A percentile compares a stretch with the other conserved stretches of the same genome.
Conservation (phyloP, 2,797 vertebrate species). For the Sciaenops ocellatus region DNA sequence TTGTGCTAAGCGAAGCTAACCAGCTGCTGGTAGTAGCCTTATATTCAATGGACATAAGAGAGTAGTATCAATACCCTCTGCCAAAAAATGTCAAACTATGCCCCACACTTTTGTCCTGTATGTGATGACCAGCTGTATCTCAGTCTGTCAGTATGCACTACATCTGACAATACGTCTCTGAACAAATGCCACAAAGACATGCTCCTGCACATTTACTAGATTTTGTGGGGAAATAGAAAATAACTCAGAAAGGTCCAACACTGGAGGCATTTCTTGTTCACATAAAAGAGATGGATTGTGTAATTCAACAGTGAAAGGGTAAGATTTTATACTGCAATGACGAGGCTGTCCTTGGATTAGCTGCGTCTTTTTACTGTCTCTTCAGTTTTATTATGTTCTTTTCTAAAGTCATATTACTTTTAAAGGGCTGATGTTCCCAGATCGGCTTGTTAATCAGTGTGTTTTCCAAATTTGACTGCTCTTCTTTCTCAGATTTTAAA, state of each 20-base stretch:
- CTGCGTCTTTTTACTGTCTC: constrained; percentile 14
- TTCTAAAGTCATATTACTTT: constrained; percentile 14
- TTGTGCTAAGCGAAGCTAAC: constrained; percentile 1
- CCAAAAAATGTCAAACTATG: background rate
- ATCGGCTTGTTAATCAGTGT: constrained; percentile 1
- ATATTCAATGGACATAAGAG: background rate
- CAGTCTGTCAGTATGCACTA: background rate
- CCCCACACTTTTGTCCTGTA: background rate
- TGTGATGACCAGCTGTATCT: background rate
- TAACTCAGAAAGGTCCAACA: constrained; percentile 36
- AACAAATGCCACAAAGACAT: constrained; percentile 16
- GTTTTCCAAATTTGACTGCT: background rate
- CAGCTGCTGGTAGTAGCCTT: background rate
- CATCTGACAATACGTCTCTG: constrained; percentile 13
- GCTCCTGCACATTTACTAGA: constrained; percentile 23
- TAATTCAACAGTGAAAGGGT: constrained; percentile 37
- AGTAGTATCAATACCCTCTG: background rate
- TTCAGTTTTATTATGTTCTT: constrained; percentile 22
- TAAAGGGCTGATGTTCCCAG: background rate
- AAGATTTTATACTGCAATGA: constrained; percentile 30
- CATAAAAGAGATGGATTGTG: constrained; percentile 48
- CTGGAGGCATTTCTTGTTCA: constrained; percentile 44
- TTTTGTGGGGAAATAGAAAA: constrained; percentile 24
- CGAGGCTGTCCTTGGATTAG: constrained; percentile 26
- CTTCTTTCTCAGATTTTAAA: background rate